Conservation (phyloP, 2,113 vertebrate genomes). For the human region DNA sequence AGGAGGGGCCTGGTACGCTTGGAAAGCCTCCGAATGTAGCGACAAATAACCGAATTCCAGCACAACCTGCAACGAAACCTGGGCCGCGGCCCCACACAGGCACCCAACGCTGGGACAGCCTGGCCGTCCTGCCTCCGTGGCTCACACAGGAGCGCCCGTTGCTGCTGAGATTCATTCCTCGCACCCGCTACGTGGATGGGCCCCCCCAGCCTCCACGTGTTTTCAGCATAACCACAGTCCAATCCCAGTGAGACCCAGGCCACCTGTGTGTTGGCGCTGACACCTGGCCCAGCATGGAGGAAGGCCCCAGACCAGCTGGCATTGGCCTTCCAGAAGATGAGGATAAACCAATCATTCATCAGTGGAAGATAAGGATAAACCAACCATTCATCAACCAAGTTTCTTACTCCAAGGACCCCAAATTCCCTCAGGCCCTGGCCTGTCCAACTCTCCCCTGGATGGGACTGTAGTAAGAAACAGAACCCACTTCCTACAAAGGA, state of each 20-base stretch:
- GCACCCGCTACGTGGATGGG: fast-evolving
- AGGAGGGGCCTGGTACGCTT: neutral
- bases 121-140: fast-evolving
- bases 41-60: neutral
- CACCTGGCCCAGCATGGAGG: too few species aligned
- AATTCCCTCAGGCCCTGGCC: neutral
- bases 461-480: neutral
- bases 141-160: neutral
- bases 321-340: neutral
- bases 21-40: neutral
- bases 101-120: too few species aligned
- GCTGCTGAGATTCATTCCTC: neutral
- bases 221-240: neutral
- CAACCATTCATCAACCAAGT: neutral
- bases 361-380: too few species aligned
- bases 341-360: too few species aligned
- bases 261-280: too few species aligned
- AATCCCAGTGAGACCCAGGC: neutral
- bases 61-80: neutral
- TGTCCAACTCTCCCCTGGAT: neutral
- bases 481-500: neutral
- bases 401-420: neutral
- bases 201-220: neutral
- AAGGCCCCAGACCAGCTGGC: neutral
- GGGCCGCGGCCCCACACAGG: neutral